Evolutionary conservation across 2,113 vertebrate species (phyloP).

Genomic region (Xiphias gladius): DNA sequence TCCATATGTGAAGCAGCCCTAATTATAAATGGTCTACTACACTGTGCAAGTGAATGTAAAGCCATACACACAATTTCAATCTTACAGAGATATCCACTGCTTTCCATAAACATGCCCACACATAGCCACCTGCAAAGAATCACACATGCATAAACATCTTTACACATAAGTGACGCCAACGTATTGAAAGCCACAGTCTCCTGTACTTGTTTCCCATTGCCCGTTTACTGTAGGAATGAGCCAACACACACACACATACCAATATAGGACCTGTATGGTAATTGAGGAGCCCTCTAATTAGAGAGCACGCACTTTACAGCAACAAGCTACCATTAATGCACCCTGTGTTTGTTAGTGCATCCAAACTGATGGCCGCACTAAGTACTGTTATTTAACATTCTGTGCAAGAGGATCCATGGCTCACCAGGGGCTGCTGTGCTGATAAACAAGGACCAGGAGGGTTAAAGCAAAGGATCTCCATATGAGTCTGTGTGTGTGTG

Average conservation of each 20-base stretch:
- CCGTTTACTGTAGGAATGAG: constrained; percentile 6
- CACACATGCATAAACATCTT: constrained; percentile 53
- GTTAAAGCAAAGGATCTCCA: constrained; percentile 33
- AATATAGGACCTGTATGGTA: constrained; percentile 36
- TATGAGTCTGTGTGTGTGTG: constrained; percentile 14
- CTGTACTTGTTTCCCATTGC: constrained; percentile 3
- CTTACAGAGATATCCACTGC: constrained; percentile 10
- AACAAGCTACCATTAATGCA: constrained; percentile 60
- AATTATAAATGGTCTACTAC: constrained; percentile 51
- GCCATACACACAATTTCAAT: constrained; percentile 30
- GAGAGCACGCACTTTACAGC: constrained; percentile 56
- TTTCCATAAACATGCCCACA: constrained; percentile 73
- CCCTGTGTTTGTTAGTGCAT: constrained; percentile 53
- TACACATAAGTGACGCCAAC: constrained; percentile 51
- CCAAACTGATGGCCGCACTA: constrained; percentile 24
- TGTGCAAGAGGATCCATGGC: constrained; percentile 24
- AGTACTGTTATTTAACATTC: constrained; percentile 72
- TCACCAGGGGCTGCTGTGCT: constrained; percentile 65
- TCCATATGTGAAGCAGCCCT: constrained; percentile 49
- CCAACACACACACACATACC: constrained; percentile 12
- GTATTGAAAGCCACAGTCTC: constrained; percentile 26
- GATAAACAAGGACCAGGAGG: constrained; percentile 56
- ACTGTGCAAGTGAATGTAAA: constrained; percentile 39
- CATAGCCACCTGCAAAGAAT: constrained; percentile 44
- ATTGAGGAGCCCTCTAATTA: constrained; percentile 69